A percentile compares a stretch with the other conserved stretches of the same genome.
phyloP scores from a whole-genome alignment of 2,888 invertebrate genomes.

The Dermolepida albohirtum region DNA sequence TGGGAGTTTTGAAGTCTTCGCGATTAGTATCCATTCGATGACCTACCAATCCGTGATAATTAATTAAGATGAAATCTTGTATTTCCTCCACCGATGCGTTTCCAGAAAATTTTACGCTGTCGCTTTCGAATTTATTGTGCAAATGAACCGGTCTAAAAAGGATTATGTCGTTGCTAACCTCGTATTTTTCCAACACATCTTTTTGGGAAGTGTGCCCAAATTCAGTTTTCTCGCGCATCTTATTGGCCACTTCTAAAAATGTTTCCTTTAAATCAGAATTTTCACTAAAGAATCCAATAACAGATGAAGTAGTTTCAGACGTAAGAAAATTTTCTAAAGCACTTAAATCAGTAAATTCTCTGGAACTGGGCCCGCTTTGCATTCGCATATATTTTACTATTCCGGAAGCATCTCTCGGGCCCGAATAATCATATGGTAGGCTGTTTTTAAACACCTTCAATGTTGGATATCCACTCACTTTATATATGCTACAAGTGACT shows the following conservation, averaged over 20 bases:
- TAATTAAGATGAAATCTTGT: conserved; percentile 80
- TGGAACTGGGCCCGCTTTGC: conserved; percentile 93
- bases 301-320: conserved; percentile 75
- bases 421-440: conserved; percentile 86
- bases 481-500: conserved; percentile 83
- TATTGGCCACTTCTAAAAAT: conserved; percentile 87
- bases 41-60: conserved; percentile 88
- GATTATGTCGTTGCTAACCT: conserved; percentile 77
- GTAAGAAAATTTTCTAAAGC: conserved; percentile 75
- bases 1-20: conserved; percentile 84
- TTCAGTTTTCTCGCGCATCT: conserved; percentile 83
- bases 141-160: conserved; percentile 86
- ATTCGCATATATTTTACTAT: conserved; percentile 82
- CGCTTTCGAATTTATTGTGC: conserved; percentile 89
- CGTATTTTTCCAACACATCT: conserved; percentile 78
- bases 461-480: conserved; percentile 93
- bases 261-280: conserved; percentile 78
- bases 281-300: conserved; percentile 82
- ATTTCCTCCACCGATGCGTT: conserved; percentile 74
- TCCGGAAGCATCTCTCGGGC: conserved; percentile 82
- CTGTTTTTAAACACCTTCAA: conserved; percentile 91
- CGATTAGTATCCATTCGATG: conserved; percentile 83
- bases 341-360: conserved; percentile 75
- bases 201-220: conserved; percentile 82
- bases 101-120: conserved; percentile 77